Conservation (phyloP, 2,113 vertebrate species). For the Petromus typicus region DNA sequence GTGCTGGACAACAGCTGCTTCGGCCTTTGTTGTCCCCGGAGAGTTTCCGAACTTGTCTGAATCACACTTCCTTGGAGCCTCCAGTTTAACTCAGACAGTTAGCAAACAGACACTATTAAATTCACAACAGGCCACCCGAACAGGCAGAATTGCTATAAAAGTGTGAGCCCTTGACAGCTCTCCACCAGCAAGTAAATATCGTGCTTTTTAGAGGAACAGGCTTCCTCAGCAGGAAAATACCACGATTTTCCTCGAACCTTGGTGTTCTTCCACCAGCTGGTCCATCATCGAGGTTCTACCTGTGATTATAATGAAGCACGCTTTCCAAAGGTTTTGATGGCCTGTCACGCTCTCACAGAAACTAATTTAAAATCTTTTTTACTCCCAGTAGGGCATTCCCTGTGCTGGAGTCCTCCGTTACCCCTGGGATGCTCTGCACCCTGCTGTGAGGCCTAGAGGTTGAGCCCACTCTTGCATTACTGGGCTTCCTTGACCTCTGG, state of each 20-base stretch:
- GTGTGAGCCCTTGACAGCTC: neutral
- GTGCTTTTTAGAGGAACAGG: neutral
- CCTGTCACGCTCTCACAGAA: slow-evolving; percentile 11
- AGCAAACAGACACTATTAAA: neutral
- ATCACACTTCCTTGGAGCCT: neutral
- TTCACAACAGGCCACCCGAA: neutral
- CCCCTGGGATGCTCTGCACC: neutral
- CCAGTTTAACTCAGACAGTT: neutral
- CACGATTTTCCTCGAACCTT: neutral
- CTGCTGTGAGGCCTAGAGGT: neutral
- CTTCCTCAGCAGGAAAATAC: neutral
- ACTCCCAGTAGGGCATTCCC: neutral
- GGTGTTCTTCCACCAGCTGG: neutral
- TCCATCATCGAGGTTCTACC: neutral
- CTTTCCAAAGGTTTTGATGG: slow-evolving; percentile 45
- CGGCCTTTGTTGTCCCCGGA: neutral
- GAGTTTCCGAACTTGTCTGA: neutral
- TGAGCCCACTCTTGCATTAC: neutral
- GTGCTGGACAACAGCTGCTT: neutral
- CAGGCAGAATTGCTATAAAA: neutral
- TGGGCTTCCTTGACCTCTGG: neutral
- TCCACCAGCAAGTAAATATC: neutral
- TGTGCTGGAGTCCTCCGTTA: neutral
- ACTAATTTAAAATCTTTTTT: neutral
- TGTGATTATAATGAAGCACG: neutral